A percentile compares a stretch with the other conserved stretches of the same genome.
Conservation (phyloP, 1,140 invertebrate genomes). For the Paraescarpia echinospica region DNA sequence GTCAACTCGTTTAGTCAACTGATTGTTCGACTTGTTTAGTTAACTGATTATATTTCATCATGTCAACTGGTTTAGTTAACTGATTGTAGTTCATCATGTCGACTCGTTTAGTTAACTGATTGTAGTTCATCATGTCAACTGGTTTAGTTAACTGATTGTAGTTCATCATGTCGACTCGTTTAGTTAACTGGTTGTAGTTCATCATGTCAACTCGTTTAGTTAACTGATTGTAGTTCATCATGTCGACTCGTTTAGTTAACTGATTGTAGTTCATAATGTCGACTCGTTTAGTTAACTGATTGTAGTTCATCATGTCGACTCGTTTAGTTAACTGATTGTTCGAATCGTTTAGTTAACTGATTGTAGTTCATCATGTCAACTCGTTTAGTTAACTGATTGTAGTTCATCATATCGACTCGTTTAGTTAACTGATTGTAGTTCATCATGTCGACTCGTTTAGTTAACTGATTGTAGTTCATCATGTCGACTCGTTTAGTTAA, state of each 20-base stretch:
- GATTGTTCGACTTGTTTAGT: too few species aligned
- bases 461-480: neutral
- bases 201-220: too few species aligned
- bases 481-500: too few species aligned
- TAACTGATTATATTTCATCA: conserved; percentile 13
- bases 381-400: neutral
- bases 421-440: conserved; percentile 20
- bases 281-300: too few species aligned
- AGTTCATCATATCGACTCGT: too few species aligned
- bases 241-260: neutral
- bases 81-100: neutral
- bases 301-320: neutral
- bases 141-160: conserved; percentile 22
- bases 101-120: neutral
- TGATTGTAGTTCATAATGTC: too few species aligned
- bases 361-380: neutral
- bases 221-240: conserved; percentile 14
- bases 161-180: neutral
- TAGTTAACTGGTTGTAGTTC: neutral
- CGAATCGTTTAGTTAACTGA: too few species aligned
- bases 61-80: neutral
- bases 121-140: too few species aligned
- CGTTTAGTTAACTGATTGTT: neutral
- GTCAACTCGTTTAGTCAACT: neutral
- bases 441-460: neutral